Conservation (phyloP, 1,140 invertebrate species). For the Macrobrachium nipponense region DNA sequence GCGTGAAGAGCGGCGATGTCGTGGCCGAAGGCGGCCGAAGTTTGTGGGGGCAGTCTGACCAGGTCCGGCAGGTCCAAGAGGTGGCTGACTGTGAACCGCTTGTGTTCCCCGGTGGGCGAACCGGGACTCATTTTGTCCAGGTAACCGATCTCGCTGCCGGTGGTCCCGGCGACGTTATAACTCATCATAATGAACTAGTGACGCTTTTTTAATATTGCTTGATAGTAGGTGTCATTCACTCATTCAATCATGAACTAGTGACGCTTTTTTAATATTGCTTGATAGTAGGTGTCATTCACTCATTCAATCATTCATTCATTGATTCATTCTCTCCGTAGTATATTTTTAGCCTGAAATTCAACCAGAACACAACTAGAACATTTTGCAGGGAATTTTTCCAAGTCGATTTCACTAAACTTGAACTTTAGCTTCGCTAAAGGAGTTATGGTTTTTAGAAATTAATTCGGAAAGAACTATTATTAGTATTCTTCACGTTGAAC, state of each 20-base stretch:
- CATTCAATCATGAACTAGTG: slow-evolving; percentile 1
- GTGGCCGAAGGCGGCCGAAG: slow-evolving; percentile 36
- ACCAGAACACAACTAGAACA: too few relatives aligned
- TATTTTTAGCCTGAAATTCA: too few relatives aligned
- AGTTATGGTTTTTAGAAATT: too few relatives aligned
- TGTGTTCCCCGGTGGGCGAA: slow-evolving; percentile 36
- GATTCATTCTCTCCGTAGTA: neutral
- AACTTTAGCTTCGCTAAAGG: too few relatives aligned
- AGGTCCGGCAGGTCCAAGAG: slow-evolving; percentile 47
- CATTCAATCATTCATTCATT: too few relatives aligned
- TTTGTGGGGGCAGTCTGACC: slow-evolving; percentile 25
- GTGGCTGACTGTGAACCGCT: slow-evolving; percentile 44
- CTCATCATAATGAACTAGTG: slow-evolving; percentile 38
- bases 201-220: neutral
- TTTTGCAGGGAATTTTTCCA: too few relatives aligned
- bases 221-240: neutral
- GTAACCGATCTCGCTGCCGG: slow-evolving; percentile 26
- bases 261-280: neutral
- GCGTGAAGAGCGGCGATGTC: slow-evolving; percentile 43
- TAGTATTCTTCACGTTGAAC: too few relatives aligned
- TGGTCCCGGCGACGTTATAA: slow-evolving; percentile 33
- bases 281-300: neutral
- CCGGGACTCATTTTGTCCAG: slow-evolving; percentile 36
- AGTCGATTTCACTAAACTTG: too few relatives aligned
- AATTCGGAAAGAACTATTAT: too few relatives aligned